A percentile compares a stretch with the other conserved stretches of the same genome.
phyloP scores from a whole-genome alignment of 30 jellyfish, hydroid and myxozoan species.

The Aurelia aurita region DNA sequence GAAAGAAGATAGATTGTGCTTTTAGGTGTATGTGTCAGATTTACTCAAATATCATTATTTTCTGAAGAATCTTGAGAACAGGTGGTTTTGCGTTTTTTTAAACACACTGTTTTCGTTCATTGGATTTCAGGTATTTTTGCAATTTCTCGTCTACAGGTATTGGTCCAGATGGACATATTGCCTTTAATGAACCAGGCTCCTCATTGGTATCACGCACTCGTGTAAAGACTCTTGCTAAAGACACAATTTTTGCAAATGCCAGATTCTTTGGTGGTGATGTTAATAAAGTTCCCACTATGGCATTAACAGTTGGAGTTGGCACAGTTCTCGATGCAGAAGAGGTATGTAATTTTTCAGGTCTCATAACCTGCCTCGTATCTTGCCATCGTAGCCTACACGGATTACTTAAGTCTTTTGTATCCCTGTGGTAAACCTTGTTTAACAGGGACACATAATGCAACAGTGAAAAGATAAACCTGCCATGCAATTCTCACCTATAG shows the following conservation, averaged over 20 bases:
- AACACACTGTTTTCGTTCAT: not conserved
- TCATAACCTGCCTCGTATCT: too few relatives aligned
- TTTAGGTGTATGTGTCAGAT: too few relatives aligned
- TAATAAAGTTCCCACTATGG: slow-evolving; percentile 86
- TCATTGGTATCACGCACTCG: slow-evolving; percentile 94
- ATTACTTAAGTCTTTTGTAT: too few relatives aligned
- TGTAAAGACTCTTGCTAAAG: slow-evolving; percentile 95
- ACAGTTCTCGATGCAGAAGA: slow-evolving; percentile 97
- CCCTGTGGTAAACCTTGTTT: too few relatives aligned
- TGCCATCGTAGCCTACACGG: too few relatives aligned
- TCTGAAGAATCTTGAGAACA: too few relatives aligned
- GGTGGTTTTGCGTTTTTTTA: too few relatives aligned
- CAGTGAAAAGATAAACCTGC: too few relatives aligned
- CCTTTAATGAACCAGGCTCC: slow-evolving; percentile 98
- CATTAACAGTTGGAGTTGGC: slow-evolving; percentile 97
- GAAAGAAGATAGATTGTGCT: too few relatives aligned
- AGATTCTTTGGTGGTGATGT: slow-evolving; percentile 93
- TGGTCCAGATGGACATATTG: slow-evolving; percentile 99
- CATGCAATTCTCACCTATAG: too few relatives aligned
- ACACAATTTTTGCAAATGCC: slow-evolving; percentile 94
- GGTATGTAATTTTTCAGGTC: slow-evolving; percentile 41
- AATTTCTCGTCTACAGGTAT: slow-evolving; percentile 73
- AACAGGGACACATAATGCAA: too few relatives aligned
- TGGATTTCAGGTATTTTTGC: not conserved
- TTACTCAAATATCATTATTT: too few relatives aligned